Conservation (phyloP, 1,140 invertebrate species). For the Campoletis sonorensis region DNA sequence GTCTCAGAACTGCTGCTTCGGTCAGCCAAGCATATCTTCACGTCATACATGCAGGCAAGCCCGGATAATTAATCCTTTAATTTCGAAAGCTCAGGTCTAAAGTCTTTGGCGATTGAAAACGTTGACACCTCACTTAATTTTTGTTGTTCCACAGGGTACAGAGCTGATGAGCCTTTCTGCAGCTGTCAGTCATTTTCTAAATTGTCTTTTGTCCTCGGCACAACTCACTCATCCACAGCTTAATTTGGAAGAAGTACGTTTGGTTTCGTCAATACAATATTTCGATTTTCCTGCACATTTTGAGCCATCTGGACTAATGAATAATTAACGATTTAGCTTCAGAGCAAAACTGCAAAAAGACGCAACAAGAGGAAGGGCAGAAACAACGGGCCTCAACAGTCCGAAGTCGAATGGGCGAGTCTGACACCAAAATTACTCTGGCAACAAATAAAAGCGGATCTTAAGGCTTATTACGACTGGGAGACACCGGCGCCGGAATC, state of each 20-base stretch:
- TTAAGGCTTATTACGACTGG: conserved; percentile 92
- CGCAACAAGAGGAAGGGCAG: conserved; percentile 83
- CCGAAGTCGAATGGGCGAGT: conserved; percentile 87
- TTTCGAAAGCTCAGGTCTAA: neutral
- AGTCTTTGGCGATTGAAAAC: neutral
- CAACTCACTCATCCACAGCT: conserved; percentile 80
- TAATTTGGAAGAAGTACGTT: conserved; percentile 82
- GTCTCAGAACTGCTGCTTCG: conserved; percentile 91
- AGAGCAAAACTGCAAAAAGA: conserved; percentile 82
- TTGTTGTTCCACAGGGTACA: conserved; percentile 78
- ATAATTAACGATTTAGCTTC: conserved; percentile 68
- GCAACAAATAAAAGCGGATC: conserved; percentile 91
- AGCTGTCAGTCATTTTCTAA: conserved; percentile 96
- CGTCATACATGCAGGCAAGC: conserved; percentile 89
- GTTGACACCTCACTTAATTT: conserved; percentile 8
- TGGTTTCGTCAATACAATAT: neutral
- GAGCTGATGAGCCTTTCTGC: conserved; percentile 93
- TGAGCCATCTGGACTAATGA: neutral
- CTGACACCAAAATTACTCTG: conserved; percentile 91
- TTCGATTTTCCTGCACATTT: conserved; percentile 35
- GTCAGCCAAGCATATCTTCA: conserved; percentile 95
- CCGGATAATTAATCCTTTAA: neutral
- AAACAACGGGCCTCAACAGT: conserved; percentile 77
- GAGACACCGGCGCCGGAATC: conserved; percentile 85
- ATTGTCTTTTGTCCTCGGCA: conserved; percentile 92